These are phyloP conservation scores for Leptopterna dolabrata DNA, from an alignment of 2,888 invertebrate genomes.

Conservation along the genomic window DNA sequence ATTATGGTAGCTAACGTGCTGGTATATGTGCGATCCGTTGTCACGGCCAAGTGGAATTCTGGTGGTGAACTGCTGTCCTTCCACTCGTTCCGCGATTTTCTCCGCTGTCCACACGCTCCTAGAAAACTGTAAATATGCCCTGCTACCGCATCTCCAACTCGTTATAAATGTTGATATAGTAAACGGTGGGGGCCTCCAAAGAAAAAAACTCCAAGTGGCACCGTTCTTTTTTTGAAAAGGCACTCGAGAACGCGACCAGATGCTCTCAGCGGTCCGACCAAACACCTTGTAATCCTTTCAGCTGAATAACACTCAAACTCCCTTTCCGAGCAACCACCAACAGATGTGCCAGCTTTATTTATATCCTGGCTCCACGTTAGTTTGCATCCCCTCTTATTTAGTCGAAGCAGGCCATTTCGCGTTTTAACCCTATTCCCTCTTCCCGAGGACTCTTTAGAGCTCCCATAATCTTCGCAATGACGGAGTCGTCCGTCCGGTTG, in stretches of 20 bases:
- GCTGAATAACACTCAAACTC: neutral
- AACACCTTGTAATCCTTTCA: slow-evolving; percentile 7
- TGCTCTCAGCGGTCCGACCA: neutral
- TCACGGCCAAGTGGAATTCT: too few species aligned
- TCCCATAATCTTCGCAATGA: neutral
- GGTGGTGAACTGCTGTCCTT: too few species aligned
- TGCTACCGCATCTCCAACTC: neutral
- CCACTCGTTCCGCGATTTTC: too few species aligned
- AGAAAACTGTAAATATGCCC: neutral
- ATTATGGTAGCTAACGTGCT: too few species aligned
- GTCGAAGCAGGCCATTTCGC: neutral
- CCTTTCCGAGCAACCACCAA: neutral
- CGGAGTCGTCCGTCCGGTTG: neutral
- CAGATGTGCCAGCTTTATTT: neutral
- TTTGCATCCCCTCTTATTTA: neutral
- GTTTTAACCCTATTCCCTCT: neutral
- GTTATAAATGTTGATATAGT: neutral
- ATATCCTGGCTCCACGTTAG: neutral
- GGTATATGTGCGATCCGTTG: too few species aligned
- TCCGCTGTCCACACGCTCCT: too few species aligned
- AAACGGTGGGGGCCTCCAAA: neutral
- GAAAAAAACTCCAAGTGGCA: neutral
- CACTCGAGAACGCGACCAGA: neutral
- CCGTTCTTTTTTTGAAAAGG: neutral
- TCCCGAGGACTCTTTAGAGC: neutral